Evolutionary conservation across 2,888 invertebrate genomes (phyloP), one percentile per base, ranked within the genome.

Genomic region (Drosophila picticornis): DNA sequence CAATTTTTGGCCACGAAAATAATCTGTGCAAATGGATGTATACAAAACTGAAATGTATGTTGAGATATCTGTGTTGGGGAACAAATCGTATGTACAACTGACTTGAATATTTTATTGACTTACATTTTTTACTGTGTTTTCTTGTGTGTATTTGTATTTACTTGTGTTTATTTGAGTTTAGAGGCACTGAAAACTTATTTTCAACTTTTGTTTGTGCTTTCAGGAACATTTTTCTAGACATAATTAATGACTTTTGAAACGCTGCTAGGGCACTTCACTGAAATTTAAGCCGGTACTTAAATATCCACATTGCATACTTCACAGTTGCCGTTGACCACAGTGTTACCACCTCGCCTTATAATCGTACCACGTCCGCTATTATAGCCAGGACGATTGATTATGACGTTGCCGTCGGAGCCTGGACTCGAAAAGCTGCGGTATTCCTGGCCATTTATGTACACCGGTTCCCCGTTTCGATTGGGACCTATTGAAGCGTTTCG

Each of bases 351-450:
- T 3, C 72, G 69, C 1, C 72, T 69, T 19, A 57, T 36, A 11
- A 85, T 5, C 3, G 81, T 88, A 6, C 32, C 13, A 2, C 80
- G 71, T 1, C 83, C 81, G 36, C 50, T 61, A 31, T 57, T 53
- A 7, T 75, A 75, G 2, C 70, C 72, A 3, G 80, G 84, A 19
- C 71, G 72, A 50, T 29, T 67, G 31, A 82, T 32, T 32, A 84
- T 61, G 1, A 90, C 83, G 40, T 72, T 71, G 57, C 75, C 71
- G 10, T 57, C 9, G 57, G 62, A 10, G 68, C 48, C 3, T 4
- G 51, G 11, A n/a, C 51, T 16, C 10, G 69, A 77, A 60, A 86
- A 86, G 27, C 85, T 88, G 34, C 85, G 90, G 56, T 86, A 86
- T 22, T 88, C 73, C 63, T 90, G 72, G 2, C 85, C 85, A 71